Evolutionary conservation across 2,113 vertebrate genomes (phyloP).

Genomic region (Motacilla alba): DNA sequence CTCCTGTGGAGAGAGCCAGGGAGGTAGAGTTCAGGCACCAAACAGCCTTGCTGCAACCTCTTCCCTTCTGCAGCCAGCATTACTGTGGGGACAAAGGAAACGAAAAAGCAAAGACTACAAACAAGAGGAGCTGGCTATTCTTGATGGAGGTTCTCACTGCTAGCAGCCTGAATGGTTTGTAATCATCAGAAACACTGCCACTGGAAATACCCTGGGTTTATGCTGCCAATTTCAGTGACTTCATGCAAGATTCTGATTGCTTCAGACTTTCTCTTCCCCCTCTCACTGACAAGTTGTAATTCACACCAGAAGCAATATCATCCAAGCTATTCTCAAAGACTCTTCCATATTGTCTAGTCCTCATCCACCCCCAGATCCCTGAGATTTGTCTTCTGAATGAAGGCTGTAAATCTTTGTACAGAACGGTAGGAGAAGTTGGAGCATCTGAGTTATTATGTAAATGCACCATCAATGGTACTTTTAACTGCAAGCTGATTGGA

Average conservation of each 20-base stretch:
- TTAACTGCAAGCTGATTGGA: background rate
- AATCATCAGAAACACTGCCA: background rate
- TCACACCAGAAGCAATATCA: background rate
- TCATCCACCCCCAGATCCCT: background rate
- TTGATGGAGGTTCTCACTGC: background rate
- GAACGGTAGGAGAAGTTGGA: background rate
- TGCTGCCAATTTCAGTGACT: background rate
- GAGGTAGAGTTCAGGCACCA: background rate
- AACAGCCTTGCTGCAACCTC: background rate
- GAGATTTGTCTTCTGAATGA: background rate
- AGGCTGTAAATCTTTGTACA: slow-evolving; percentile 1
- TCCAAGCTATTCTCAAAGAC: background rate
- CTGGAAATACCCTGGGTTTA: background rate
- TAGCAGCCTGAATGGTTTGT: background rate
- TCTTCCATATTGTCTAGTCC: background rate
- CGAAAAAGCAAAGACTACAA: background rate
- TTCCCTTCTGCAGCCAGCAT: background rate
- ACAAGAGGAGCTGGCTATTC: background rate
- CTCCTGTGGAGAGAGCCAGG: background rate
- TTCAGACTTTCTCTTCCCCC: background rate
- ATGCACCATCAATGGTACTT: background rate
- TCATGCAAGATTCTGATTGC: background rate
- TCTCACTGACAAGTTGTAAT: slow-evolving; percentile 5
- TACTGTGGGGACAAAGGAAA: background rate
- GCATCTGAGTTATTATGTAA: background rate